phyloP scores from a whole-genome alignment of 2,113 vertebrate species.

The Lethenteron camtschaticum region DNA sequence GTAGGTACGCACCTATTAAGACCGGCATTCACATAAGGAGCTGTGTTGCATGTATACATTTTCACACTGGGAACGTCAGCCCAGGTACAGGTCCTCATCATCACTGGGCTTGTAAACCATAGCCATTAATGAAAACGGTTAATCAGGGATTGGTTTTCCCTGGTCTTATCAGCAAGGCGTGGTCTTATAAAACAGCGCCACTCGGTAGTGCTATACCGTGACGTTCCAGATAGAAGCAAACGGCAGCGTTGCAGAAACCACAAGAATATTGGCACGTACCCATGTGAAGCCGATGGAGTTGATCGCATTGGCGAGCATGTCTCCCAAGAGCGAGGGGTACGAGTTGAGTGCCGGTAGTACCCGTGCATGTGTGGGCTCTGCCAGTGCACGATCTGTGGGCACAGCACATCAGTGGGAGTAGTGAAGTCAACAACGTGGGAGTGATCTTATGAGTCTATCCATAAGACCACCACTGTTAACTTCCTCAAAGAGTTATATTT shows the following conservation, averaged over 20 bases:
- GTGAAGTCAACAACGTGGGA: neutral
- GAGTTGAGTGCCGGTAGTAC: conserved; percentile 71
- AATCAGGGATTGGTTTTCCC: neutral
- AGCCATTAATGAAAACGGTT: neutral
- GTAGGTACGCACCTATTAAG: no score
- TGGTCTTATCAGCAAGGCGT: no score
- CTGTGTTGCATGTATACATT: no score
- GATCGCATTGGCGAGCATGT: conserved; percentile 86
- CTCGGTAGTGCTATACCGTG: neutral
- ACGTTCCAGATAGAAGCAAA: no score
- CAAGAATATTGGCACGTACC: conserved; percentile 27
- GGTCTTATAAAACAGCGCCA: neutral
- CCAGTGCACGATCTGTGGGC: conserved; percentile 72
- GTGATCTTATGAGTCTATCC: neutral
- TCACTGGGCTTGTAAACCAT: neutral
- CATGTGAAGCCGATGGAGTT: conserved; percentile 95
- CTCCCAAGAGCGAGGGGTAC: conserved; percentile 81
- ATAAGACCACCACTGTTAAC: no score
- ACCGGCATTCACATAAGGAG: no score
- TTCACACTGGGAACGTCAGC: no score
- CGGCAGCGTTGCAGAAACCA: neutral
- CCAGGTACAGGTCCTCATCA: no score
- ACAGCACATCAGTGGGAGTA: neutral
- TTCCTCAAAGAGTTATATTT: no score
- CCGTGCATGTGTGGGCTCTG: conserved; percentile 95